A percentile compares a stretch with the other conserved stretches of the same genome.
These are phyloP conservation scores for Lacanobia wlatinum DNA, from an alignment of 2,888 invertebrate species.

Conservation along the genomic window DNA sequence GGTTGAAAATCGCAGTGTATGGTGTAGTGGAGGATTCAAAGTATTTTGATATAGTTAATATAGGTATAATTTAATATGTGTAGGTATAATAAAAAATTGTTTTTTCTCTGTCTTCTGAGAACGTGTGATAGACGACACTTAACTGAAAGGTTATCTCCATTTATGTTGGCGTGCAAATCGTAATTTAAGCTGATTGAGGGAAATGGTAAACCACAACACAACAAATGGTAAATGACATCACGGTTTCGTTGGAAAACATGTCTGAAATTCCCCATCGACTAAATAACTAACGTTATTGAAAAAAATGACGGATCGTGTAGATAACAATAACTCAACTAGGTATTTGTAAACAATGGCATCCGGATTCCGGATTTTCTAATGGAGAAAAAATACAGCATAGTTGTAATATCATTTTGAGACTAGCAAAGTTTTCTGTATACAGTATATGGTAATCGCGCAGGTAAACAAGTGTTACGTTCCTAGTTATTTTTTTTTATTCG, in stretches of 20 bases:
- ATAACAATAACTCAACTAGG: slow-evolving; percentile 1
- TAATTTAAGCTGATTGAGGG: slow-evolving; percentile 34
- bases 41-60: too few relatives aligned
- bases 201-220: slow-evolving; percentile 18
- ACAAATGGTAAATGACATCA: slow-evolving; percentile 12
- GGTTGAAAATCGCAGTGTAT: too few relatives aligned
- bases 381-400: neutral
- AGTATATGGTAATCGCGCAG: too few relatives aligned
- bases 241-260: neutral
- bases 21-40: too few relatives aligned
- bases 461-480: too few relatives aligned
- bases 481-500: too few relatives aligned
- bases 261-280: neutral
- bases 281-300: neutral
- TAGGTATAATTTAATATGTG: too few relatives aligned
- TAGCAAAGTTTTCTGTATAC: too few relatives aligned
- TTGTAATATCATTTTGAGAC: neutral
- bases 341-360: slow-evolving; percentile 6
- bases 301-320: slow-evolving; percentile 7
- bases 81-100: neutral
- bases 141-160: slow-evolving; percentile 52
- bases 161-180: slow-evolving; percentile 35
- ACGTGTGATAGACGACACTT: slow-evolving; percentile 36
- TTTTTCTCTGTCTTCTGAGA: slow-evolving; percentile 25
- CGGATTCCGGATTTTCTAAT: neutral